phyloP scores from a whole-genome alignment of 2,888 invertebrate species.

The Zaprionus bogoriensis region DNA sequence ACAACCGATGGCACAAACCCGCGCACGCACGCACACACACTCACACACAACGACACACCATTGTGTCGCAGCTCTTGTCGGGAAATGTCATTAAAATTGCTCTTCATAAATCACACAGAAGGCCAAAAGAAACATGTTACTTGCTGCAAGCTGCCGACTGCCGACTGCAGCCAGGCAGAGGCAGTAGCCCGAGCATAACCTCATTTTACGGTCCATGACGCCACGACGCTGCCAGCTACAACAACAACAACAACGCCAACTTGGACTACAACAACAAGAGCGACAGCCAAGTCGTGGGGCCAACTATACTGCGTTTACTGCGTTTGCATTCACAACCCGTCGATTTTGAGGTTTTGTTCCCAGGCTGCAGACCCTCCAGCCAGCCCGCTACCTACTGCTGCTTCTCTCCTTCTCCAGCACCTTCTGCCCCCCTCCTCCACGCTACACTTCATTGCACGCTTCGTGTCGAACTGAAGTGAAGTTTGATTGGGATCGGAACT shows the following conservation, averaged over 20 bases:
- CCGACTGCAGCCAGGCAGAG: slow-evolving; percentile 13
- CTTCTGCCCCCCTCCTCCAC: background rate
- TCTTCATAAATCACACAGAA: slow-evolving; percentile 80
- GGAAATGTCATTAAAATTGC: slow-evolving; percentile 82
- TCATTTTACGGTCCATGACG: slow-evolving; percentile 81
- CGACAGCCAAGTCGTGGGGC: slow-evolving; percentile 19
- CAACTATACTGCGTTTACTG: slow-evolving; percentile 28
- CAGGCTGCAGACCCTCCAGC: background rate
- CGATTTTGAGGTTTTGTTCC: slow-evolving; percentile 36
- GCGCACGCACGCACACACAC: background rate
- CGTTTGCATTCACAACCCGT: slow-evolving; percentile 36
- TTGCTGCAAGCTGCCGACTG: slow-evolving; percentile 10
- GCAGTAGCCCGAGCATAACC: slow-evolving; percentile 74
- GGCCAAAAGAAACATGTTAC: slow-evolving; percentile 66
- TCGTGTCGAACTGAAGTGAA: slow-evolving; percentile 44
- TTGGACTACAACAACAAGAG: slow-evolving; percentile 10
- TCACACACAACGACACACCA: slow-evolving; percentile 1
- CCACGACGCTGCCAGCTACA: slow-evolving; percentile 33
- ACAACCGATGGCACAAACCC: slow-evolving; percentile 39
- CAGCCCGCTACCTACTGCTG: no score
- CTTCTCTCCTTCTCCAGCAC: background rate
- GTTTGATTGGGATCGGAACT: slow-evolving; percentile 57
- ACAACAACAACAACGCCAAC: slow-evolving; percentile 15
- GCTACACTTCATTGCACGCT: background rate
- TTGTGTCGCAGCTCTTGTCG: slow-evolving; percentile 70